These are phyloP conservation scores for Helicoverpa assulta DNA, from an alignment of 2,888 invertebrate species.

Conservation along the genomic window DNA sequence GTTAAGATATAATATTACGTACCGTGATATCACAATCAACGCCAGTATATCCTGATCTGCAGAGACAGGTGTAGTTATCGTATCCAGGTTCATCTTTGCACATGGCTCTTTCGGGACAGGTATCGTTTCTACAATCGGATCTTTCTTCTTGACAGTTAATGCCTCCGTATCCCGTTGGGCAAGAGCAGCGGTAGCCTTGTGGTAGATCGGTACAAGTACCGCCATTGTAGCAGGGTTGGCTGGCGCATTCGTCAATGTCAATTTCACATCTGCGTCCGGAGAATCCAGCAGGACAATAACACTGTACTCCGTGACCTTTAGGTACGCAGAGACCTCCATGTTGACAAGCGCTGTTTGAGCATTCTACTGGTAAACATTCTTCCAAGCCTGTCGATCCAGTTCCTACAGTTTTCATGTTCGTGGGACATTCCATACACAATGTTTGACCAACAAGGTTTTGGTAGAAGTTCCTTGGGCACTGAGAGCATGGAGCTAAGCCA, in stretches of 20 bases:
- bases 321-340: slow-evolving; percentile 97
- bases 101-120: slow-evolving; percentile 98
- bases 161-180: slow-evolving; percentile 96
- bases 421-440: slow-evolving; percentile 96
- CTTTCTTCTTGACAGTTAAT: slow-evolving; percentile 98
- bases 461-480: slow-evolving; percentile 97
- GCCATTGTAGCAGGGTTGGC: slow-evolving; percentile 98
- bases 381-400: slow-evolving; percentile 95
- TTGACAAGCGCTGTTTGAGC: slow-evolving; percentile 96
- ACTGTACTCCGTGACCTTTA: slow-evolving; percentile 96
- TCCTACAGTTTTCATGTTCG: slow-evolving; percentile 96
- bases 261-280: slow-evolving; percentile 98
- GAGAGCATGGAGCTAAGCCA: slow-evolving; percentile 97
- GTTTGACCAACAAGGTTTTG: slow-evolving; percentile 96
- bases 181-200: slow-evolving; percentile 97
- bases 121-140: slow-evolving; percentile 96
- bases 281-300: slow-evolving; percentile 98
- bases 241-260: slow-evolving; percentile 98
- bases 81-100: slow-evolving; percentile 98
- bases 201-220: slow-evolving; percentile 97
- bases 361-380: slow-evolving; percentile 96
- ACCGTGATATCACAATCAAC: slow-evolving; percentile 97
- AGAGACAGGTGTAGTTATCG: slow-evolving; percentile 97
- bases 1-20: slow-evolving; percentile 67
- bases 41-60: slow-evolving; percentile 98